Base-by-base conservation (phyloP, 2,888 invertebrate species). In the Molorchus minor region DNA sequence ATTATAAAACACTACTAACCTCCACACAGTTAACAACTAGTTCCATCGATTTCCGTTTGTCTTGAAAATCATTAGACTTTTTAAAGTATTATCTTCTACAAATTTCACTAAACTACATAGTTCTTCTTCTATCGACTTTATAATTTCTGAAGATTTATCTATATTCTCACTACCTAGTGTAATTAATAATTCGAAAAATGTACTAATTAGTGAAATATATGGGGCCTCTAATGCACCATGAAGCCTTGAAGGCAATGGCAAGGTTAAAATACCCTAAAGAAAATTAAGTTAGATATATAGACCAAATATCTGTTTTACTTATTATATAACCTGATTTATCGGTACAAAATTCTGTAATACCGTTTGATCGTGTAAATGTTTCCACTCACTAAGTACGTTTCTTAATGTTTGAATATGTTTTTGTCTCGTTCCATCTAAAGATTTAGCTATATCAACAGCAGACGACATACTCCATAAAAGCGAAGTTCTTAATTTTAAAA, bases 1-100 rank as follows among this genome's bases (percentile, higher is more conserved):
- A 29, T 25, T 5, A 36, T 2, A 7, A 10, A 46, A 4, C 12
- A 25, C 4, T 33, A 58, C 79, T 71, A 52, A 89, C 89, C 84
- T 90, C 89, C 60, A 88, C 79, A 70, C 83, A 84, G 71, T 86
- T 86, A 13, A 86, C 84, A 29, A 86, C 80, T 25, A 80, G 79
- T 71, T 86, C 87, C 65, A 87, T 81, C 2, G 82, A 77, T 21
- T 82, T 83, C 10, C 86, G 77, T 77, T 81, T 58, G 68, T 72
- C 71, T 75, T 69, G 76, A 56, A 83, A 71, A 63, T 82, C 77
- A 5, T n/a, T n/a, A n/a, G n/a, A n/a, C n/a, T n/a, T n/a, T n/a
- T n/a, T 8, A 79, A 75, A 61, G 80, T 65, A 56, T 64, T 72
- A 55, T 78, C 76, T 61, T 74, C 73, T 43, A 83, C 79, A 64